phyloP scores from a whole-genome alignment of 2,888 invertebrate species.

The Oligia latruncula region DNA sequence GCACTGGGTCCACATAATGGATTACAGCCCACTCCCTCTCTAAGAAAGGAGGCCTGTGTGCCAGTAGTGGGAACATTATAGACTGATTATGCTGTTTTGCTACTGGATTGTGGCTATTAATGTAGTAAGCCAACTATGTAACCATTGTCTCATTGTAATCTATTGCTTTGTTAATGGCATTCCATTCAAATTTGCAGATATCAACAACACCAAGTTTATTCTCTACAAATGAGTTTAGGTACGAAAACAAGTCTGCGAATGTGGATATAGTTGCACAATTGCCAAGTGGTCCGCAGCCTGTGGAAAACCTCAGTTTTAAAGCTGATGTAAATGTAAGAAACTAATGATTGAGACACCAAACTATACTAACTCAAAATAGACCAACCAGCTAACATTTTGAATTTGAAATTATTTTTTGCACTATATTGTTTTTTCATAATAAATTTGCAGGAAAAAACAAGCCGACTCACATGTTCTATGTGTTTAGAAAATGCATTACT shows the following conservation, averaged over 20 bases:
- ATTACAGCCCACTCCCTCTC: too few relatives aligned
- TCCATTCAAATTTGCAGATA: constrained; percentile 83
- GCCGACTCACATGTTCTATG: constrained; percentile 85
- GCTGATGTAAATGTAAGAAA: constrained; percentile 70
- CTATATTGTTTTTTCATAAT: not conserved
- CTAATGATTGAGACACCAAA: not conserved
- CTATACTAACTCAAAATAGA: not conserved
- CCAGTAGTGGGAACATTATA: too few relatives aligned
- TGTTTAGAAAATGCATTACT: constrained; percentile 88
- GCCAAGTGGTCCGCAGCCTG: constrained; percentile 90
- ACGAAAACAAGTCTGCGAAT: constrained; percentile 80
- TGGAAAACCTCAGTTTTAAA: constrained; percentile 91
- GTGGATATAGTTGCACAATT: constrained; percentile 92
- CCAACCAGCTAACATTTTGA: not conserved
- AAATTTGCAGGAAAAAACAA: constrained; percentile 50
- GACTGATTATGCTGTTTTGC: too few relatives aligned
- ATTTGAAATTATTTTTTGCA: not conserved
- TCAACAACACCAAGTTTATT: constrained; percentile 94
- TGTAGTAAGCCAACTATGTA: not conserved
- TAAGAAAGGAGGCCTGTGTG: not conserved
- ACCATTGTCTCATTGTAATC: constrained; percentile 10
- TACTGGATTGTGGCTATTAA: not conserved
- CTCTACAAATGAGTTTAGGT: constrained; percentile 90
- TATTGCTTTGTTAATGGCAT: not conserved
- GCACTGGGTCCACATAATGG: too few relatives aligned